Percentiles rank a stretch among this genome's conserved stretches.
Conservation (phyloP, 37 sponge, comb jelly and placozoan genomes). For the Corticium candelabrum region DNA sequence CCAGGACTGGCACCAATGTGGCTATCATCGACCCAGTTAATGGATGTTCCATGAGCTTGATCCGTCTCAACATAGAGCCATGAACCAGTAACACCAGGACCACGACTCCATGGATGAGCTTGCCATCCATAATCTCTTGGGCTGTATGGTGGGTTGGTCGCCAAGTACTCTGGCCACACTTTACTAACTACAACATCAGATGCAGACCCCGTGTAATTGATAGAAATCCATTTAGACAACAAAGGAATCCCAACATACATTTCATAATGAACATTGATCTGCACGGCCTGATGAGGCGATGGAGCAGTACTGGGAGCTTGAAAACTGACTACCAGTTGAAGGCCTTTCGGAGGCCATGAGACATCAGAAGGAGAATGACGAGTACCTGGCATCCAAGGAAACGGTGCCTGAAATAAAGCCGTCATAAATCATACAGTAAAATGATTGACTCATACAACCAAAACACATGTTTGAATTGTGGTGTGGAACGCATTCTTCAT, state of each 20-base stretch:
- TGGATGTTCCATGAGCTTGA: constrained; percentile 10
- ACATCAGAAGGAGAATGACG: constrained; percentile 24
- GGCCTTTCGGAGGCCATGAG: constrained; percentile 42
- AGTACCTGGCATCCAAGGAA: constrained; percentile 42
- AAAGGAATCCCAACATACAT: constrained; percentile 46
- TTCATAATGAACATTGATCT: constrained; percentile 34
- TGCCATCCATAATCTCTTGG: background rate
- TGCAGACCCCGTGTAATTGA: constrained; percentile 7
- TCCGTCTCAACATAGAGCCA: constrained; percentile 45
- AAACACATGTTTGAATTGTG: too few species aligned
- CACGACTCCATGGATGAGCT: constrained; percentile 25
- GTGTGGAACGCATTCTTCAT: too few species aligned
- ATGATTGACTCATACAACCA: too few species aligned
- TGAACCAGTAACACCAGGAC: constrained; percentile 22
- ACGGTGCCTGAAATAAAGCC: constrained; percentile 29
- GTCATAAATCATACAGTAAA: too few species aligned
- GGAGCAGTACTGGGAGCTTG: constrained; percentile 14
- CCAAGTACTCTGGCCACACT: constrained; percentile 18
- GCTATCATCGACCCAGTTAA: constrained; percentile 12
- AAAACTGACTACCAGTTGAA: constrained; percentile 21
- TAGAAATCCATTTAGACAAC: constrained; percentile 39
- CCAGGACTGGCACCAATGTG: constrained; percentile 18
- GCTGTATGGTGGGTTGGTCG: constrained; percentile 38
- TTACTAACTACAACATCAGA: constrained; percentile 10
- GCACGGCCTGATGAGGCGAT: constrained; percentile 16